Base-by-base conservation (phyloP, 2,113 vertebrate species). In the Petrocephalus microphthalmus region DNA sequence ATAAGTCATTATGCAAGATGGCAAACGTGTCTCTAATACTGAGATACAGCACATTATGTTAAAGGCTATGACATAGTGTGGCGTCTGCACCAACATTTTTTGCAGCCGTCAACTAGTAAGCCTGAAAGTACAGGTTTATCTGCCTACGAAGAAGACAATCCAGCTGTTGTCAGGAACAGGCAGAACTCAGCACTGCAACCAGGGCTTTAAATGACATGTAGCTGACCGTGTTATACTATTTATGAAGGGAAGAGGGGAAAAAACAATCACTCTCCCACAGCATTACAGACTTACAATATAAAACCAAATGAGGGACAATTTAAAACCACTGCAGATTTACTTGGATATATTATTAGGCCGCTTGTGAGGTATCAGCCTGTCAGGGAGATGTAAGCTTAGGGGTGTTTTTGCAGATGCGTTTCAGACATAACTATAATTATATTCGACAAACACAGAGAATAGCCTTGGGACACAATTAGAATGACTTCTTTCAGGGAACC, bases 141-240 rank as follows among this genome's bases (percentile, higher is more conserved):
- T 74, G 67, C 15, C 29, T 74, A 74, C 67, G 15, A 37, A 74
- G 29, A 74, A 33, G 25, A 74, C 71, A 37, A 17, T 7, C 37
- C 19, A 42, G 33, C 71, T 37, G 13, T 42, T 54, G 52, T 54
- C 53, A 49, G 47, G 7, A 4, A 54, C 53, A 17, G 53, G 17
- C 53, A 19, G 53, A 1, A 54, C 17, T 54, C 71, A 42, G 42
- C 5, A 42, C 4, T 47, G 45, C 22, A 11, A 83, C 45, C 74
- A 81, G 20, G 45, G 15, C 20, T 47, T 49, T 49, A 45, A 83
- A 49, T 47, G 37, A 83, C 45, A 49, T 42, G 19, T 4, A 49
- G 45, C 81, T 91, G 93, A 86, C 91, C 93, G 91, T 86, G 88
- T 89, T 71, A 78, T 2, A 88, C 47, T 84, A 87, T 51, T 74